These are phyloP conservation scores for Mus musculus DNA, from an alignment of 2,113 vertebrate genomes.

Conservation along the genomic window GRCm39 chr3:99281001-99281500, in stretches of 20 bases:
- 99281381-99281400: not conserved
- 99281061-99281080: not conserved
- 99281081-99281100: not conserved
- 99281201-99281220: not conserved
- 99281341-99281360: not conserved
- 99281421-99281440: not conserved
- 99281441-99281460: not conserved
- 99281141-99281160: not conserved
- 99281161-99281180: not conserved
- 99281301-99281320: not conserved
- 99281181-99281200: not conserved
- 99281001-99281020: not conserved
- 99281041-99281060: not conserved
- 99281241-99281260: not conserved
- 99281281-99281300: not conserved
- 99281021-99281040: not conserved
- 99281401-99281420: not conserved
- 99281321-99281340: not conserved
- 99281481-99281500: not conserved
- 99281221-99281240: not conserved
- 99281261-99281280: not conserved
- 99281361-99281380: not conserved
- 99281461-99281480: not conserved
- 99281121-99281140: not conserved
- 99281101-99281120: not conserved